Conservation (phyloP, 2,797 vertebrate genomes). For the Hozukius guyotensis region DNA sequence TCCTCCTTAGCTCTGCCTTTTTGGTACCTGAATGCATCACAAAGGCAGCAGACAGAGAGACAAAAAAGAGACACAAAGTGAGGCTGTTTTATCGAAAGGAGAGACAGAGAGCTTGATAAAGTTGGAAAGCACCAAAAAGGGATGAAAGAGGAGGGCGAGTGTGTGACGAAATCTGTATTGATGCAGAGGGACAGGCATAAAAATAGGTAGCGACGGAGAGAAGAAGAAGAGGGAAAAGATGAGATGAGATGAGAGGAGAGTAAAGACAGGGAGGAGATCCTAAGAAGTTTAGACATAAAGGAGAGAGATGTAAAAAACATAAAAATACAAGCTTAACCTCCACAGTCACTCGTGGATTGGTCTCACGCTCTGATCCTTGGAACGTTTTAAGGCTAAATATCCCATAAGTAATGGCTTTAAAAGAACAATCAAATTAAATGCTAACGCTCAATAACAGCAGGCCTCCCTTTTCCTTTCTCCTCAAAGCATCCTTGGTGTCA, state of each 20-base stretch:
- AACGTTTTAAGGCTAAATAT: constrained; percentile 19
- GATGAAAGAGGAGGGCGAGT: constrained; percentile 40
- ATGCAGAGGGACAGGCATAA: constrained; percentile 54
- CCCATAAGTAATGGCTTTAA: constrained; percentile 29
- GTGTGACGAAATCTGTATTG: constrained; percentile 59
- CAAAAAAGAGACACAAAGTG: constrained; percentile 17
- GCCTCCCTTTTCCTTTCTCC: constrained; percentile 21
- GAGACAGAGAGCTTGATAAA: constrained; percentile 28
- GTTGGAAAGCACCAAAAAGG: constrained; percentile 31
- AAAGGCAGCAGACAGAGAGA: background rate
- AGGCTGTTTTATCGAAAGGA: constrained; percentile 29
- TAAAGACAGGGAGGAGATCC: constrained; percentile 39
- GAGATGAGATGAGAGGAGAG: constrained; percentile 31
- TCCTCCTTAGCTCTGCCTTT: background rate
- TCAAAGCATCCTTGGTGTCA: constrained; percentile 58
- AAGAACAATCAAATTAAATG: constrained; percentile 60
- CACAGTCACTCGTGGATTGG: background rate
- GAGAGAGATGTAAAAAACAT: background rate
- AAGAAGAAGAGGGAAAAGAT: constrained; percentile 29
- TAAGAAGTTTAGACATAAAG: constrained; percentile 41
- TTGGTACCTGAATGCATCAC: background rate
- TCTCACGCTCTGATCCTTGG: background rate
- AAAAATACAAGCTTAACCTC: background rate
- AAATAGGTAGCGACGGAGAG: constrained; percentile 53
- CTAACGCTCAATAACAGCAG: constrained; percentile 34